Percentiles rank a stretch among this genome's conserved stretches.
phyloP scores from a whole-genome alignment of 2,113 vertebrate genomes.

The Cololabis saira region DNA sequence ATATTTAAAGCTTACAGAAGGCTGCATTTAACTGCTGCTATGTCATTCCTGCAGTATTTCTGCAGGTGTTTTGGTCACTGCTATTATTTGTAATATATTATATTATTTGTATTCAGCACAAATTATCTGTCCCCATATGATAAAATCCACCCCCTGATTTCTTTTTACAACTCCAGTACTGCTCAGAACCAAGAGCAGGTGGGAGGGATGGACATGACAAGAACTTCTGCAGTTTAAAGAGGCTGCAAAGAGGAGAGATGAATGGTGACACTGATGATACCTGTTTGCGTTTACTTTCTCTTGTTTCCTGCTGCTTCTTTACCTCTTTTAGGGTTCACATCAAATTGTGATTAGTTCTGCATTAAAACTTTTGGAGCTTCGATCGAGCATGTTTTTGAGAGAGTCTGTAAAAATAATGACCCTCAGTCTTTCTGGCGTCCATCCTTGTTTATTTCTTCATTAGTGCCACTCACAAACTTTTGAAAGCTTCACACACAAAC shows the following conservation, averaged over 20 bases:
- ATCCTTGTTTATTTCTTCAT: conserved; percentile 39
- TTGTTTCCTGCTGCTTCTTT: conserved; percentile 32
- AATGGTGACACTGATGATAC: not conserved
- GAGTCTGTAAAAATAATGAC: conserved; percentile 12
- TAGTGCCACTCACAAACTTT: conserved; percentile 20
- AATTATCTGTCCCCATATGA: too few species aligned
- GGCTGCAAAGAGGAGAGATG: conserved; percentile 3
- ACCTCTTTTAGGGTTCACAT: conserved; percentile 5
- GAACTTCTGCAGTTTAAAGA: conserved; percentile 1
- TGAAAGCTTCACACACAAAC: conserved; percentile 14
- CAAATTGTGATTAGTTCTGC: conserved; percentile 21
- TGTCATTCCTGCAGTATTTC: too few species aligned
- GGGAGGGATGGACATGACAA: conserved; percentile 4
- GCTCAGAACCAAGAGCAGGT: conserved; percentile 4
- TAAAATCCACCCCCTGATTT: too few species aligned
- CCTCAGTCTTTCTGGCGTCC: not conserved
- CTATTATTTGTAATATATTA: too few species aligned
- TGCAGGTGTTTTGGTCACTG: too few species aligned
- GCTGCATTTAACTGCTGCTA: too few species aligned
- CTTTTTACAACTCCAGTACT: too few species aligned
- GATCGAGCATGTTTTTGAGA: not conserved
- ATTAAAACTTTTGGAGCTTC: not conserved
- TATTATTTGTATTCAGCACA: too few species aligned
- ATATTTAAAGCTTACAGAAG: too few species aligned
- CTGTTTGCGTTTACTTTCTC: not conserved